These are phyloP conservation scores for Pungitius pungitius DNA, from an alignment of 2,113 vertebrate genomes.

Conservation along the genomic window DNA sequence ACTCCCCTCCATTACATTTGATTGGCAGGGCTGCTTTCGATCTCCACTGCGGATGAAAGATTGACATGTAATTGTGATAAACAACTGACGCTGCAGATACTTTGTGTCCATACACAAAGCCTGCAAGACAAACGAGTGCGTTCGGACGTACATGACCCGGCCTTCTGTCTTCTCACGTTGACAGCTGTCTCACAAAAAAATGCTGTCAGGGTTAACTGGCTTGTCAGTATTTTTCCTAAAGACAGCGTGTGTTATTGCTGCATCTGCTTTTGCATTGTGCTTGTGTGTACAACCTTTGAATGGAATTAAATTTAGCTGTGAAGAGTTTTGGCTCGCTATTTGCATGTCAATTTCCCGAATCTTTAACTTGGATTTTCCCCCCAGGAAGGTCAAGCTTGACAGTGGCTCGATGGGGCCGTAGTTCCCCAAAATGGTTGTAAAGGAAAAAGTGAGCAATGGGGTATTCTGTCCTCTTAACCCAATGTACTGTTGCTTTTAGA, in stretches of 20 bases:
- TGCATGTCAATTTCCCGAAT: no score
- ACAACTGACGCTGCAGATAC: neutral
- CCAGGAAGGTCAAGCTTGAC: neutral
- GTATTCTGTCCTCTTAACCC: no score
- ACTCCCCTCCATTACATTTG: slow-evolving; percentile 17
- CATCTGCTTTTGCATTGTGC: neutral
- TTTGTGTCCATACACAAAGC: neutral
- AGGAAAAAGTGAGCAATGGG: no score
- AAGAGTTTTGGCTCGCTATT: no score
- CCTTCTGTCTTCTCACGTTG: neutral
- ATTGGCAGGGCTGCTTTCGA: slow-evolving; percentile 13
- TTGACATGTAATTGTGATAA: neutral
- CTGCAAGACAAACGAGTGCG: neutral
- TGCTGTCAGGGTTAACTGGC: neutral
- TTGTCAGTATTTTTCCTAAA: neutral
- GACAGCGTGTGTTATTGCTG: neutral
- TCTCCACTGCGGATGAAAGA: neutral
- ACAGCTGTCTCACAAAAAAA: neutral
- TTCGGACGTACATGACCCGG: neutral
- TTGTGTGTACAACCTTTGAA: no score
- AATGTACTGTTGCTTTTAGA: neutral
- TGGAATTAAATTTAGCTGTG: no score
- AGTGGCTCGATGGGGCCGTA: no score
- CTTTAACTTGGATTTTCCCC: no score
- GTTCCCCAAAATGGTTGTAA: no score